Evolutionary conservation across 2,888 invertebrate species (phyloP).

Genomic region (Ditylenchus weischeri): DNA sequence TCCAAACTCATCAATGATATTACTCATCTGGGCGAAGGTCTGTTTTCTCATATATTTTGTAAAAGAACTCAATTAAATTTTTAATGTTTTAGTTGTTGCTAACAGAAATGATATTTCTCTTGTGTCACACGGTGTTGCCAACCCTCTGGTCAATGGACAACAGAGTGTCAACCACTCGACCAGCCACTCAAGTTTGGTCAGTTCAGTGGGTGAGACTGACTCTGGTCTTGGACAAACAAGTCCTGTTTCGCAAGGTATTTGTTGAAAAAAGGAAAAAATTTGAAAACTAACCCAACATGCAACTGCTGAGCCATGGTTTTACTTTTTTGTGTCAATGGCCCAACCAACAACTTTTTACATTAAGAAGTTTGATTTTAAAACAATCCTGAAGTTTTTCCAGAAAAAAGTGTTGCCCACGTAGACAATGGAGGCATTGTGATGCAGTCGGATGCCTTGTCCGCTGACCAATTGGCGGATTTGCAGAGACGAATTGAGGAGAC

Average conservation of each 20-base stretch:
- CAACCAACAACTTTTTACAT: no score
- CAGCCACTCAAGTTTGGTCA: constrained; percentile 50
- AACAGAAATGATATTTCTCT: background rate
- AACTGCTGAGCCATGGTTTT: no score
- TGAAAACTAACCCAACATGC: no score
- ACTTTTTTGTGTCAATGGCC: no score
- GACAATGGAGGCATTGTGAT: constrained; percentile 44
- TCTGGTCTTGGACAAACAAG: constrained; percentile 43
- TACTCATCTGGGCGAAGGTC: constrained; percentile 12
- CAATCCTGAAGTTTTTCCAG: constrained; percentile 24
- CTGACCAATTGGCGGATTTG: constrained; percentile 52
- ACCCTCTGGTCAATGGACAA: constrained; percentile 5
- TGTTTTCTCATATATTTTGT: no score
- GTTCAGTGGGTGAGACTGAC: constrained; percentile 51
- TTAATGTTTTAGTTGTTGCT: background rate
- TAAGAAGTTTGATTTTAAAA: no score
- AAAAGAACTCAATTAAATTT: no score
- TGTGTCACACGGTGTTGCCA: background rate
- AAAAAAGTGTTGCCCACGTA: constrained; percentile 36
- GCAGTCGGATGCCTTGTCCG: constrained; percentile 48
- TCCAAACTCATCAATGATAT: constrained; percentile 10
- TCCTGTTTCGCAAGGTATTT: constrained; percentile 37
- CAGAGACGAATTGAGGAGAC: constrained; percentile 44
- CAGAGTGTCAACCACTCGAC: constrained; percentile 42
- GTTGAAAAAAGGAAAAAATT: no score